These are phyloP conservation scores for Falcaria lacertinaria DNA, from an alignment of 2,888 invertebrate genomes.

Conservation along the genomic window DNA sequence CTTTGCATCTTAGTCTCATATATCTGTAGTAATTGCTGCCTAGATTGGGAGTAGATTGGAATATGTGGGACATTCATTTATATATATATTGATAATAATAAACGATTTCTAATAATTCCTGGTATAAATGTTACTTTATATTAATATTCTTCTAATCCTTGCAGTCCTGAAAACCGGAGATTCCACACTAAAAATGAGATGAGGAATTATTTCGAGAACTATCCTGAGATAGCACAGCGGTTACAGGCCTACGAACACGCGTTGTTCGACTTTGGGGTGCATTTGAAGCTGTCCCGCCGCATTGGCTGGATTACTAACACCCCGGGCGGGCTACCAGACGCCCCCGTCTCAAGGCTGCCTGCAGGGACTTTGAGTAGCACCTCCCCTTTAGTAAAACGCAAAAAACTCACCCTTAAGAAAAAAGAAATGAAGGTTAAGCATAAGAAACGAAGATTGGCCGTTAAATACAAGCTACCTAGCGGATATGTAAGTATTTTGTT, in stretches of 20 bases:
- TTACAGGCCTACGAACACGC: slow-evolving; percentile 43
- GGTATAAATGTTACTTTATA: too few species aligned
- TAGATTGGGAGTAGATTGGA: too few species aligned
- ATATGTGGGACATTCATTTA: too few species aligned
- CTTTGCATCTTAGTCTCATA: too few species aligned
- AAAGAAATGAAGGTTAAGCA: slow-evolving; percentile 21
- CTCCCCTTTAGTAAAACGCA: slow-evolving; percentile 49
- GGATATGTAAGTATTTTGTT: slow-evolving; percentile 2
- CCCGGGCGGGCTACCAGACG: slow-evolving; percentile 32
- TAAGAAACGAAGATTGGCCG: slow-evolving; percentile 20
- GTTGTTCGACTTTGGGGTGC: slow-evolving; percentile 66
- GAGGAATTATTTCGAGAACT: slow-evolving; percentile 50
- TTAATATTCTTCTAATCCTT: slow-evolving; percentile 9
- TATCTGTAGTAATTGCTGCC: too few species aligned
- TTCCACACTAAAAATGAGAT: slow-evolving; percentile 70
- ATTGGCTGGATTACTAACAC: slow-evolving; percentile 62
- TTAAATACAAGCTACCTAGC: slow-evolving; percentile 23
- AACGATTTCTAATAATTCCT: too few species aligned
- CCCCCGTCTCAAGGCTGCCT: slow-evolving; percentile 29
- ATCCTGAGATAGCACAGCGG: slow-evolving; percentile 18
- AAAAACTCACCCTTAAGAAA: slow-evolving; percentile 38
- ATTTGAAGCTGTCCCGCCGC: slow-evolving; percentile 61
- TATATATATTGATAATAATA: too few species aligned
- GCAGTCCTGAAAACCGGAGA: slow-evolving; percentile 59
- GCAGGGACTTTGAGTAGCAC: slow-evolving; percentile 27